Percentiles rank a stretch among this genome's conserved stretches.
phyloP scores from a whole-genome alignment of 2,888 invertebrate species.

The Biston stratarius region DNA sequence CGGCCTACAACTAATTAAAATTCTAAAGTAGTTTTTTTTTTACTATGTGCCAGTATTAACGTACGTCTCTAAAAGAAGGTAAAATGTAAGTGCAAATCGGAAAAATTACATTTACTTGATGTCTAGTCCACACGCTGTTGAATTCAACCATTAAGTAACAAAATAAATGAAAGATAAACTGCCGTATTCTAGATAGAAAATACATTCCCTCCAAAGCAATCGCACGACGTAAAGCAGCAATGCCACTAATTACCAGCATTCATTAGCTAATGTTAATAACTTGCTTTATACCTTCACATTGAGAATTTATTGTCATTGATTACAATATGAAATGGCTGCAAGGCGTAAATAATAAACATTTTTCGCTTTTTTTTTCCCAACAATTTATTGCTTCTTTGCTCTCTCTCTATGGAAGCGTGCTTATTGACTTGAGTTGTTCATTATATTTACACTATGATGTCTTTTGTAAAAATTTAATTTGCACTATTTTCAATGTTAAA shows the following conservation, averaged over 20 bases:
- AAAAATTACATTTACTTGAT: not conserved
- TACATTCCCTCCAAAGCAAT: conserved; percentile 15
- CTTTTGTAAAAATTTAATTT: conserved; percentile 1
- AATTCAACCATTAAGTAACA: not conserved
- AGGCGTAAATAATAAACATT: conserved; percentile 7
- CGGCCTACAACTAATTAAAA: too few species aligned
- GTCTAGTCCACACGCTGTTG: not conserved
- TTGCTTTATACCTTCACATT: conserved; percentile 13
- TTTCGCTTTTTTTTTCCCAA: conserved; percentile 7
- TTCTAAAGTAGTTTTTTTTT: too few species aligned
- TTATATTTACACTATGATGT: conserved; percentile 1
- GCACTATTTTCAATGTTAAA: not conserved
- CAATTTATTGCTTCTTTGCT: conserved; percentile 8
- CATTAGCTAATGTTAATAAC: conserved; percentile 18
- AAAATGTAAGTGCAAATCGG: too few species aligned
- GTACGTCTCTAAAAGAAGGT: too few species aligned
- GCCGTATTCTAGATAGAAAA: not conserved
- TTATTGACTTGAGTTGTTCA: conserved; percentile 4
- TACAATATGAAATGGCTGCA: conserved; percentile 16
- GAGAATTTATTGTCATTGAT: conserved; percentile 28
- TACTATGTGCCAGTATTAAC: too few species aligned
- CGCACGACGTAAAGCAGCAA: conserved; percentile 5
- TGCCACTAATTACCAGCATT: conserved; percentile 24
- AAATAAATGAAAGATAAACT: not conserved
- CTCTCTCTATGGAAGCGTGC: not conserved